Conservation (phyloP, 2,113 vertebrate genomes). For the Macquaria ambigua region DNA sequence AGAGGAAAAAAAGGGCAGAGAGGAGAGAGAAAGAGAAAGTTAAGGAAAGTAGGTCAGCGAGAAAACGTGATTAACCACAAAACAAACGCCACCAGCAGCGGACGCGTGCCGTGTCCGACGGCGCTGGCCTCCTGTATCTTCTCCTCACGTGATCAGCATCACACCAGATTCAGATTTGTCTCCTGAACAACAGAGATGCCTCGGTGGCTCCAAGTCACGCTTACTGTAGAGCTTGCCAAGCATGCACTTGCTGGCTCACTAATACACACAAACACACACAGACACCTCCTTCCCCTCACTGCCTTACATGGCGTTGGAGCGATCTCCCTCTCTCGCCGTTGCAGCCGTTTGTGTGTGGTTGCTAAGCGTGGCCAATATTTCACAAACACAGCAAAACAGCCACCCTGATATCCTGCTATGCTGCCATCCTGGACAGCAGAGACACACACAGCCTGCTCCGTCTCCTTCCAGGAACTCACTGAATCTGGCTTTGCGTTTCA, state of each 20-base stretch:
- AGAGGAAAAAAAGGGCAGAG: slow-evolving; percentile 25
- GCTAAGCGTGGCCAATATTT: slow-evolving; percentile 76
- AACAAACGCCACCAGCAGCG: slow-evolving; percentile 57
- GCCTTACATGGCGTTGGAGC: slow-evolving; percentile 78
- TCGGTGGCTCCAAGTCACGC: slow-evolving; percentile 37
- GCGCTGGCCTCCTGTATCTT: slow-evolving; percentile 4
- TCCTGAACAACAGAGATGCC: slow-evolving; percentile 16
- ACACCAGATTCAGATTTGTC: background rate
- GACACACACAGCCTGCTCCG: slow-evolving; percentile 15
- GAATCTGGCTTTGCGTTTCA: slow-evolving; percentile 9
- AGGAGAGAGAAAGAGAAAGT: slow-evolving; percentile 47
- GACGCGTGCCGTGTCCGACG: background rate
- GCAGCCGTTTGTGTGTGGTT: slow-evolving; percentile 70
- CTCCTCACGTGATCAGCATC: slow-evolving; percentile 11
- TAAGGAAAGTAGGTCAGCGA: slow-evolving; percentile 73
- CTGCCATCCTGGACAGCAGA: slow-evolving; percentile 56
- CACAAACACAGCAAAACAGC: slow-evolving; percentile 75
- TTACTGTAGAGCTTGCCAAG: slow-evolving; percentile 61
- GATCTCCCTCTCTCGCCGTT: slow-evolving; percentile 37
- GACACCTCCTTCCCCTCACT: slow-evolving; percentile 57
- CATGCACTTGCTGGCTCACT: slow-evolving; percentile 57
- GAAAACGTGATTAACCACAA: slow-evolving; percentile 65
- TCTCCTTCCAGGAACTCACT: slow-evolving; percentile 45
- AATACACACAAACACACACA: slow-evolving; percentile 41
- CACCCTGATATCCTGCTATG: slow-evolving; percentile 55